Percentiles rank a stretch among this genome's conserved stretches.
Evolutionary conservation across 2,113 vertebrate genomes (phyloP).

Genomic region (Heloderma charlesbogerti): DNA sequence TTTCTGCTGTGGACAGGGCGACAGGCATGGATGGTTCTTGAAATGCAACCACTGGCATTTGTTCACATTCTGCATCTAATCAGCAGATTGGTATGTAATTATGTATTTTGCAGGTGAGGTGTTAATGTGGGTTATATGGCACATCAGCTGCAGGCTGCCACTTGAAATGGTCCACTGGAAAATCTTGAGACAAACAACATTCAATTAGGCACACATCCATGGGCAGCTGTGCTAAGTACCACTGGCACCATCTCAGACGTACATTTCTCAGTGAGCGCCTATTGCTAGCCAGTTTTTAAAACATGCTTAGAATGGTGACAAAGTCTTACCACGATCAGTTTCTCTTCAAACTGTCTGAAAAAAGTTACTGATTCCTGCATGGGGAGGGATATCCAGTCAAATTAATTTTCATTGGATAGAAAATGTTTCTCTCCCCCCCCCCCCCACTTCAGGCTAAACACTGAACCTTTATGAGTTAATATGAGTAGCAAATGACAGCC

Average conservation of each 20-base stretch:
- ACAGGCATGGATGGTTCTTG: slow-evolving; percentile 27
- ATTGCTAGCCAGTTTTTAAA: slow-evolving; percentile 45
- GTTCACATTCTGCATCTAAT: slow-evolving; percentile 57
- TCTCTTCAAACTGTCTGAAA: slow-evolving; percentile 59
- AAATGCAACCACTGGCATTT: slow-evolving; percentile 27
- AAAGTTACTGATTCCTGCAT: slow-evolving; percentile 51
- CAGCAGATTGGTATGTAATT: slow-evolving; percentile 52
- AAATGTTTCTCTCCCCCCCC: slow-evolving; percentile 14
- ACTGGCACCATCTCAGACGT: slow-evolving; percentile 40
- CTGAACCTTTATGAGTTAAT: slow-evolving; percentile 64
- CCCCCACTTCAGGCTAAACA: slow-evolving; percentile 56
- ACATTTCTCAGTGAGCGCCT: slow-evolving; percentile 40
- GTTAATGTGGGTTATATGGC: slow-evolving; percentile 53
- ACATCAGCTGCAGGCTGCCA: slow-evolving; percentile 60
- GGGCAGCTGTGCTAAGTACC: slow-evolving; percentile 59
- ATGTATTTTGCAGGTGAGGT: slow-evolving; percentile 61
- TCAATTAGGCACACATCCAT: slow-evolving; percentile 57
- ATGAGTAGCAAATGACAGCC: slow-evolving; percentile 53
- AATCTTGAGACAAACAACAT: slow-evolving; percentile 61
- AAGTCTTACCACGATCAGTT: slow-evolving; percentile 64
- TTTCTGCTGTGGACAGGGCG: not conserved
- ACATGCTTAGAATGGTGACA: slow-evolving; percentile 55
- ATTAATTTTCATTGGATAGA: slow-evolving; percentile 58
- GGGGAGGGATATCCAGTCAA: slow-evolving; percentile 34
- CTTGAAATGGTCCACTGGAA: slow-evolving; percentile 62